phyloP scores from a whole-genome alignment of 2,113 vertebrate species.

The Peromyscus maniculatus region DNA sequence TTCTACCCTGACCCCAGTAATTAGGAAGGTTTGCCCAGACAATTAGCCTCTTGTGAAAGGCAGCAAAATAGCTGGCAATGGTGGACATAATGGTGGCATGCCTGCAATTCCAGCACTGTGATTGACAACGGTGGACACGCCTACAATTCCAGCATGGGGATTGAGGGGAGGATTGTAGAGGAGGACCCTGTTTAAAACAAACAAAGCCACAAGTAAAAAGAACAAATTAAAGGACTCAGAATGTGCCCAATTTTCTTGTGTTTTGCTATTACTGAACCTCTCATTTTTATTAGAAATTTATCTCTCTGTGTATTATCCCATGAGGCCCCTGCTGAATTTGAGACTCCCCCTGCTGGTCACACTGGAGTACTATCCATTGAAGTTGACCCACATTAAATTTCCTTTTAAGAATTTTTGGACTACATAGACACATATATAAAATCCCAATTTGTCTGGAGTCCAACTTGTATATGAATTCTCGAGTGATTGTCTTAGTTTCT shows the following conservation, averaged over 20 bases:
- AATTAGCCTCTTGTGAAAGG: not conserved
- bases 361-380: not conserved
- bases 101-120: not conserved
- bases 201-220: not conserved
- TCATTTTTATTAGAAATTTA: not conserved
- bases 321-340: not conserved
- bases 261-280: not conserved
- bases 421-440: not conserved
- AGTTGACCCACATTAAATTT: not conserved
- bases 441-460: not conserved
- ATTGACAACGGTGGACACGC: not conserved
- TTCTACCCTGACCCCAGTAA: not conserved
- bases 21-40: not conserved
- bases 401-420: not conserved
- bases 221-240: not conserved
- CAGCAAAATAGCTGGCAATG: not conserved
- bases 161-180: not conserved
- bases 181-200: not conserved
- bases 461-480: not conserved
- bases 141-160: not conserved
- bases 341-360: not conserved
- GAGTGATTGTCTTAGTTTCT: not conserved
- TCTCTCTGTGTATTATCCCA: not conserved
- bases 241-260: not conserved
- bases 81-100: not conserved